These are phyloP conservation scores for Drosophila lacertosa DNA, from an alignment of 1,140 invertebrate species.

Conservation along the genomic window DNA sequence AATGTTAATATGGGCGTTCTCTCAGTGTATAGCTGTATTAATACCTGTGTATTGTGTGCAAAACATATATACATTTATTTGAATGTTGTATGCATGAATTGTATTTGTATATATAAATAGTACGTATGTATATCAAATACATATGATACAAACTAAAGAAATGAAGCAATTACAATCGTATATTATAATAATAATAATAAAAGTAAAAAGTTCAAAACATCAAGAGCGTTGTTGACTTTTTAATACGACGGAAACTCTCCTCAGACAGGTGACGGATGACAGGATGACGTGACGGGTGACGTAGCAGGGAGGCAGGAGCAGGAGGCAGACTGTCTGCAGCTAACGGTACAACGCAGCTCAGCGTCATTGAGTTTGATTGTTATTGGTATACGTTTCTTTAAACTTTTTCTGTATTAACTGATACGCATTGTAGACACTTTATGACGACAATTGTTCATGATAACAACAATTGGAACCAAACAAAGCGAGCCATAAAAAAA, in stretches of 20 bases:
- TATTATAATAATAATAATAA: conserved; percentile 47
- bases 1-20: conserved; percentile 62
- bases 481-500: conserved; percentile 16
- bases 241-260: conserved; percentile 27
- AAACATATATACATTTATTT: conserved; percentile 54
- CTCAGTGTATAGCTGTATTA: conserved; percentile 60
- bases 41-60: conserved; percentile 29
- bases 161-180: conserved; percentile 83
- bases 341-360: conserved; percentile 8
- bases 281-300: neutral
- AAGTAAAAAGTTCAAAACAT: conserved; percentile 72
- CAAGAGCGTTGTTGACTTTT: conserved; percentile 33
- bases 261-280: conserved; percentile 44
- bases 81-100: conserved; percentile 43
- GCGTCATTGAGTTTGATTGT: conserved; percentile 63
- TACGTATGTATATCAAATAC: conserved; percentile 65
- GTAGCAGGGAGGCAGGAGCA: neutral
- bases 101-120: conserved; percentile 60
- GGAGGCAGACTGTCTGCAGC: neutral
- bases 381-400: conserved; percentile 88
- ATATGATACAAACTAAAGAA: conserved; percentile 74
- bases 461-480: conserved; percentile 26
- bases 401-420: conserved; percentile 89
- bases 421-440: conserved; percentile 87
- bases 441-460: conserved; percentile 36